phyloP scores from a whole-genome alignment of 1,140 invertebrate genomes.

The Bursaphelenchus mucronatus region DNA sequence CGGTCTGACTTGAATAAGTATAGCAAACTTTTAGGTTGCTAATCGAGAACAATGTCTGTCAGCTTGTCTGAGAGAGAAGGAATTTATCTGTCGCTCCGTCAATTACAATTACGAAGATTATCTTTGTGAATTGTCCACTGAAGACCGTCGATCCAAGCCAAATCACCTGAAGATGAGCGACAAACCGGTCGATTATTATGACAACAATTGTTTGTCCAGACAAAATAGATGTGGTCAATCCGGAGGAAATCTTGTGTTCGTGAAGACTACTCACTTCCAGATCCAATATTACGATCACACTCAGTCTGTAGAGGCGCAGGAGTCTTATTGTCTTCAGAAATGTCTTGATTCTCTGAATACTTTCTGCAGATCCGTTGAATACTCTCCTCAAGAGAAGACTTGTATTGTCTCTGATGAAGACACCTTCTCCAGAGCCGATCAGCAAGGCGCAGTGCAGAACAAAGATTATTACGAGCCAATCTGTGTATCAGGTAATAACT shows the following conservation, averaged over 20 bases:
- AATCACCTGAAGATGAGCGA: conserved; percentile 56
- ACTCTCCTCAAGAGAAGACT: conserved; percentile 58
- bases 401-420: conserved; percentile 61
- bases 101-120: conserved; percentile 61
- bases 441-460: conserved; percentile 55
- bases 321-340: conserved; percentile 60
- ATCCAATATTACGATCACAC: conserved; percentile 61
- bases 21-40: conserved; percentile 43
- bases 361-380: conserved; percentile 60
- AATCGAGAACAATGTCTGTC: conserved; percentile 57
- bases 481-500: conserved; percentile 57
- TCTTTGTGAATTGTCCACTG: conserved; percentile 58
- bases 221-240: conserved; percentile 59
- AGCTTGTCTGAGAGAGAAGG: conserved; percentile 57
- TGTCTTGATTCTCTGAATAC: conserved; percentile 60
- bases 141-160: conserved; percentile 59
- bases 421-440: conserved; percentile 60
- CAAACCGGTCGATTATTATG: conserved; percentile 56
- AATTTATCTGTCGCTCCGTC: conserved; percentile 60
- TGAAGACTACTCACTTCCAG: conserved; percentile 60
- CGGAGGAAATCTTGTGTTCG: conserved; percentile 59
- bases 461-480: conserved; percentile 61
- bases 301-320: conserved; percentile 60
- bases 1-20: conserved; percentile 14
- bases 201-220: conserved; percentile 60